Evolutionary conservation across 64 coral and sea anemone species (phyloP).

Genomic region (Stichodactyla helianthus): DNA sequence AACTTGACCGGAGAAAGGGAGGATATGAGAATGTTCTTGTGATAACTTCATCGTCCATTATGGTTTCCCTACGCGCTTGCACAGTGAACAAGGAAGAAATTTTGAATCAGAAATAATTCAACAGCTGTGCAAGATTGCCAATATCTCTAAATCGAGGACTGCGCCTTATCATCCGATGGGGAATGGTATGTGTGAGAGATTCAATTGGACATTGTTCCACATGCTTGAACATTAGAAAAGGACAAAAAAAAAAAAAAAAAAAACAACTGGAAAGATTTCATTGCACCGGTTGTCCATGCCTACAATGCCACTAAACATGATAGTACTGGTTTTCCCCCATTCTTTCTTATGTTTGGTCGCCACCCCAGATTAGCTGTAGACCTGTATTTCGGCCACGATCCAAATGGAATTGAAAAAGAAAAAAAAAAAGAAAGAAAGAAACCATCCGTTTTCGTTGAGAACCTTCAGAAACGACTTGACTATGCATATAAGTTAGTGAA

Average conservation of each 20-base stretch:
- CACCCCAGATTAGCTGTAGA: conserved; percentile 27
- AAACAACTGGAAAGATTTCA: conserved; percentile 12
- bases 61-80: conserved; percentile 21
- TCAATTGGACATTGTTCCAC: conserved; percentile 28
- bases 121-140: conserved; percentile 16
- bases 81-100: conserved; percentile 17
- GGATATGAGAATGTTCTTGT: conserved; percentile 31
- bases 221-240: conserved; percentile 31
- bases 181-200: background rate
- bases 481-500: background rate
- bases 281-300: conserved; percentile 17
- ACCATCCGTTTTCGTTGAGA: background rate
- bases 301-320: conserved; percentile 39
- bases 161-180: conserved; percentile 8
- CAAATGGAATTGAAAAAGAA: background rate
- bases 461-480: background rate
- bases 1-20: conserved; percentile 5
- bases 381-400: background rate
- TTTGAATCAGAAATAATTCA: background rate
- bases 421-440: too few relatives aligned
- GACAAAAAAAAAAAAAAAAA: conserved; percentile 43
- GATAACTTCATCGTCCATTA: conserved; percentile 23
- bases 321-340: conserved; percentile 11
- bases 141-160: conserved; percentile 14
- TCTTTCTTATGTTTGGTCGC: conserved; percentile 31